These are phyloP conservation scores for Rhabdomys dilectus DNA, from an alignment of 2,113 vertebrate genomes.

Conservation along the genomic window DNA sequence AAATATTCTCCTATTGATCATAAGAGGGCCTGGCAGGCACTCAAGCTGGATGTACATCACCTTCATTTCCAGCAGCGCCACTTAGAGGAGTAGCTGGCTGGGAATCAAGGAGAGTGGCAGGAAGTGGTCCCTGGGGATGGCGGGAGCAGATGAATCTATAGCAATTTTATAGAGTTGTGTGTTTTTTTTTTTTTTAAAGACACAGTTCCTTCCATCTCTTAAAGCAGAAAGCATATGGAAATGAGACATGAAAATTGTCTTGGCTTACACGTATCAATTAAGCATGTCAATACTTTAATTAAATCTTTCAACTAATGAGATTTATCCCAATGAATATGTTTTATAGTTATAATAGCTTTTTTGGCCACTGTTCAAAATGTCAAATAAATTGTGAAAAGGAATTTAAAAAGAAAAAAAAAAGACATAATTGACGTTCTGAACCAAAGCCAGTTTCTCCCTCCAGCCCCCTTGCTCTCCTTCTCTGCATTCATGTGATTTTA, in stretches of 20 bases:
- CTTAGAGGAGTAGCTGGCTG: conserved; percentile 90
- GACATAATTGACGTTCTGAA: conserved; percentile 89
- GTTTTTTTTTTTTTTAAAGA: conserved; percentile 72
- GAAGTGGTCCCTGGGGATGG: conserved; percentile 93
- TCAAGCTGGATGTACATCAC: conserved; percentile 90
- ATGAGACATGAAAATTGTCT: conserved; percentile 95
- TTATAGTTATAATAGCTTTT: conserved; percentile 99
- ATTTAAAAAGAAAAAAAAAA: conserved; percentile 81
- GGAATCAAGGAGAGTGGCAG: conserved; percentile 95
- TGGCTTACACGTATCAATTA: conserved; percentile 97
- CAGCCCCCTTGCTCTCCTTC: conserved; percentile 74
- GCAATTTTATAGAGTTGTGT: conserved; percentile 88
- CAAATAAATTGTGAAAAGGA: conserved; percentile 95
- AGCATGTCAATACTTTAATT: conserved; percentile 99
- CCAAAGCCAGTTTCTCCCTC: conserved; percentile 81
- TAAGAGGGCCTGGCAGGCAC: conserved; percentile 92
- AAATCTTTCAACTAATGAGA: conserved; percentile 98
- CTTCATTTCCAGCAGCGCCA: conserved; percentile 88
- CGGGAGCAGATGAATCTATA: conserved; percentile 88
- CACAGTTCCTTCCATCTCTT: conserved; percentile 70
- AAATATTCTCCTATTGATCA: conserved; percentile 99
- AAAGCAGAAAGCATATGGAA: conserved; percentile 93
- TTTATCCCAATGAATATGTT: conserved; percentile 98
- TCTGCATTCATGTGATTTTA: conserved; percentile 87
- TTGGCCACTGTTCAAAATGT: conserved; percentile 96